A percentile compares a stretch with the other conserved stretches of the same genome.
phyloP scores from a whole-genome alignment of 2,888 invertebrate genomes.

The Macrosiphum euphorbiae region DNA sequence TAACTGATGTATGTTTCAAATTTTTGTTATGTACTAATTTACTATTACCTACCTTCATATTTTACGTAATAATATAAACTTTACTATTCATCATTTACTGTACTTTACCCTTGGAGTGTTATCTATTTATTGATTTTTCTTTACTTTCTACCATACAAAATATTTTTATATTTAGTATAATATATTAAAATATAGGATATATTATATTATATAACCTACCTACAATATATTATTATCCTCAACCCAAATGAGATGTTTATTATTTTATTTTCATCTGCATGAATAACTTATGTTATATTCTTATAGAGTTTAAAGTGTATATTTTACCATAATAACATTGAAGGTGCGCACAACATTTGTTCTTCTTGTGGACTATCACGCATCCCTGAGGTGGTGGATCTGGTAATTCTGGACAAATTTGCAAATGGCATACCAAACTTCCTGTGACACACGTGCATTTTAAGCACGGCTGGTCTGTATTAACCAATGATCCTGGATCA shows the following conservation, averaged over 20 bases:
- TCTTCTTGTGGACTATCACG: constrained; percentile 78
- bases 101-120: too few relatives aligned
- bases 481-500: constrained; percentile 76
- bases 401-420: constrained; percentile 82
- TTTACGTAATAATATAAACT: too few relatives aligned
- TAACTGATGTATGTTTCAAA: too few relatives aligned
- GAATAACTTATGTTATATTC: not conserved
- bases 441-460: constrained; percentile 82
- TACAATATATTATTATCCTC: not conserved
- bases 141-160: not conserved
- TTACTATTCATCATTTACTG: too few relatives aligned
- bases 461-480: constrained; percentile 83
- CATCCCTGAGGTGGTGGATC: constrained; percentile 83
- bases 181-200: not conserved
- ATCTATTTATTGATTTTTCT: too few relatives aligned
- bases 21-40: too few relatives aligned
- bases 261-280: not conserved
- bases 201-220: not conserved
- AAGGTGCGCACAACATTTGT: constrained; percentile 83
- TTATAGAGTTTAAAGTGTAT: not conserved
- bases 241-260: not conserved
- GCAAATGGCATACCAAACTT: constrained; percentile 81
- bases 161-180: not conserved
- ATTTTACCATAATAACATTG: constrained; percentile 77
- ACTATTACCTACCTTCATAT: too few relatives aligned